These are phyloP conservation scores for Trilocha varians DNA, from an alignment of 2,888 invertebrate genomes.

Conservation along the genomic window DNA sequence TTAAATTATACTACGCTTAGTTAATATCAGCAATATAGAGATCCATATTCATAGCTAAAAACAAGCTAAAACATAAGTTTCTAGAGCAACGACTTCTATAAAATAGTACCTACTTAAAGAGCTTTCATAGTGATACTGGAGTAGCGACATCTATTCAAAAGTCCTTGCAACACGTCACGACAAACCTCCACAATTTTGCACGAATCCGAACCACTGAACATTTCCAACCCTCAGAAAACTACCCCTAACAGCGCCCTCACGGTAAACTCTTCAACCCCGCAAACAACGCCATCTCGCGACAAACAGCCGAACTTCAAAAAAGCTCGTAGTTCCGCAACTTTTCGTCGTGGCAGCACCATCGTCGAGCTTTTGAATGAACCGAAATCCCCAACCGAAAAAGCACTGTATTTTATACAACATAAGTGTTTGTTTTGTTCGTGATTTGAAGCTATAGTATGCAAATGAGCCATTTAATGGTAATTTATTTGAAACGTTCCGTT, in stretches of 20 bases:
- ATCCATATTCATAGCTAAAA: background rate
- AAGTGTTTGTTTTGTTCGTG: slow-evolving; percentile 34
- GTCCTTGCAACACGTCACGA: slow-evolving; percentile 15
- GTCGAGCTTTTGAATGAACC: slow-evolving; percentile 62
- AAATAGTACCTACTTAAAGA: too few relatives aligned
- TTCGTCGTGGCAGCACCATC: slow-evolving; percentile 40
- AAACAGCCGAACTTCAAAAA: slow-evolving; percentile 47
- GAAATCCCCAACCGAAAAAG: slow-evolving; percentile 20
- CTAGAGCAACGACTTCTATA: too few relatives aligned
- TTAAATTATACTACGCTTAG: too few relatives aligned
- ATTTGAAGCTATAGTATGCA: slow-evolving; percentile 58
- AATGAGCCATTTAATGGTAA: slow-evolving; percentile 73
- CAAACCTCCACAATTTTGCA: slow-evolving; percentile 21
- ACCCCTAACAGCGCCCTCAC: slow-evolving; percentile 20
- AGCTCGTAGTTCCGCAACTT: slow-evolving; percentile 46
- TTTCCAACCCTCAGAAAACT: slow-evolving; percentile 25
- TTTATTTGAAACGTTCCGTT: slow-evolving; percentile 74
- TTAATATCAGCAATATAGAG: background rate
- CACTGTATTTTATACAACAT: slow-evolving; percentile 23
- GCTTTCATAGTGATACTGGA: too few relatives aligned
- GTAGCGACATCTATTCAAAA: slow-evolving; percentile 33
- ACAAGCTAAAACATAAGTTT: too few relatives aligned
- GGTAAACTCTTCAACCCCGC: slow-evolving; percentile 25
- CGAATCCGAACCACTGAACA: slow-evolving; percentile 18
- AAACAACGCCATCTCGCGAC: slow-evolving; percentile 55